These are phyloP conservation scores for Girardinus metallicus DNA, from an alignment of 2,797 vertebrate genomes.

Conservation along the genomic window DNA sequence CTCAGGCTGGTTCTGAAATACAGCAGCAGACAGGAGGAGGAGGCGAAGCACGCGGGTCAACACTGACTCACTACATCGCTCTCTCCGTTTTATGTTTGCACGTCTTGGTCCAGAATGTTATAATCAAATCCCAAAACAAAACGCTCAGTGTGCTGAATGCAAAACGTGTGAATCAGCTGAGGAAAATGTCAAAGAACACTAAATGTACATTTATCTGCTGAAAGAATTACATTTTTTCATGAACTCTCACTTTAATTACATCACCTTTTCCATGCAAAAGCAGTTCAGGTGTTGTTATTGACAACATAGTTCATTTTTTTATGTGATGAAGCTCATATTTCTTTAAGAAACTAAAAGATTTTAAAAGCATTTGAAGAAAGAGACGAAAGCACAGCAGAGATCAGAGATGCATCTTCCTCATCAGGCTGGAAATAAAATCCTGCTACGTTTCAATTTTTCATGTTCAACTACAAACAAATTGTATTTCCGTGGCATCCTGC, in stretches of 20 bases:
- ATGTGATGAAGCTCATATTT: neutral
- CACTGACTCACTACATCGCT: conserved; percentile 10
- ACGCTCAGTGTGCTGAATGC: neutral
- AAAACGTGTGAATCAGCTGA: neutral
- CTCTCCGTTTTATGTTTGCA: neutral
- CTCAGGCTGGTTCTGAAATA: conserved; percentile 3
- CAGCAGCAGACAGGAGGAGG: neutral
- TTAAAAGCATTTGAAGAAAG: neutral
- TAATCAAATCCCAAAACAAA: neutral
- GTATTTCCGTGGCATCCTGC: neutral
- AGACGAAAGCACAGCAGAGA: neutral
- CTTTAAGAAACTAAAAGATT: neutral
- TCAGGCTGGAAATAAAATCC: neutral
- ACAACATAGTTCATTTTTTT: neutral
- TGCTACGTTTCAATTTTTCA: neutral
- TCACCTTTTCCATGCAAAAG: no score
- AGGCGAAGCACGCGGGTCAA: neutral
- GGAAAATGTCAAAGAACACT: neutral
- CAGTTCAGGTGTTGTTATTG: no score
- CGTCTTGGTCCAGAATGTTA: neutral
- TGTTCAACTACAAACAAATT: neutral
- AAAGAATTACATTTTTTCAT: neutral
- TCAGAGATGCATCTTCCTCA: neutral
- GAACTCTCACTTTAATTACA: neutral
- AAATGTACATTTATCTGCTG: neutral